Conservation (phyloP, 2,888 invertebrate species). For the Mesodorylaimus sp. region DNA sequence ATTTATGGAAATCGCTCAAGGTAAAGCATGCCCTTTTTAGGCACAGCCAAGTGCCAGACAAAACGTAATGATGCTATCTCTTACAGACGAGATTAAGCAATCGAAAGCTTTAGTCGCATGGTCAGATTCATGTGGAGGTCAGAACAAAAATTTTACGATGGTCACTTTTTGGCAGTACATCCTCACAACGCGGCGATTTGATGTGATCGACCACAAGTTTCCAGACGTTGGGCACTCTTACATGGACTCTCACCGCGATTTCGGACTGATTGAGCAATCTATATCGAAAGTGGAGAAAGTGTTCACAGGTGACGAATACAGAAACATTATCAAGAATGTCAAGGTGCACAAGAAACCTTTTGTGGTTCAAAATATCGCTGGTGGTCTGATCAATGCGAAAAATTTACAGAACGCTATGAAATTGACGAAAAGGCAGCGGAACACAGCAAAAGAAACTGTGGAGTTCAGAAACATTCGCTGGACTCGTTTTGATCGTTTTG, state of each 20-base stretch:
- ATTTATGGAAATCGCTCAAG: not conserved
- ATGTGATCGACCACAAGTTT: not conserved
- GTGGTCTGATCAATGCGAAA: not conserved
- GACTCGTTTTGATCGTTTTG: not conserved
- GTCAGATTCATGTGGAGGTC: not conserved
- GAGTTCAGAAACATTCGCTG: not conserved
- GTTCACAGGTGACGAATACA: not conserved
- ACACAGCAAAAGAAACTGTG: not conserved
- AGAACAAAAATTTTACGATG: not conserved
- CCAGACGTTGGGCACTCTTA: conserved; percentile 2
- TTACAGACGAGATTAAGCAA: not conserved
- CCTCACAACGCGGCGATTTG: not conserved
- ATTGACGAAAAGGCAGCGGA: not conserved
- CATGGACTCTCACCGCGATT: not conserved
- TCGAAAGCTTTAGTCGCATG: not conserved
- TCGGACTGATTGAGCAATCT: not conserved
- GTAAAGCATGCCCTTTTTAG: no score
- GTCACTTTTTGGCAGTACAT: not conserved
- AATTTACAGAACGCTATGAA: not conserved
- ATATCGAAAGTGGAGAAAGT: not conserved
- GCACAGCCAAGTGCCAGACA: no score
- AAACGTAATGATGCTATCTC: no score
- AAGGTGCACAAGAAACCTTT: not conserved
- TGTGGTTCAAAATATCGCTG: not conserved
- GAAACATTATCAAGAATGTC: not conserved